Evolutionary conservation across 2,113 vertebrate species (phyloP).

Genomic region (Triplophysa tibetana): DNA sequence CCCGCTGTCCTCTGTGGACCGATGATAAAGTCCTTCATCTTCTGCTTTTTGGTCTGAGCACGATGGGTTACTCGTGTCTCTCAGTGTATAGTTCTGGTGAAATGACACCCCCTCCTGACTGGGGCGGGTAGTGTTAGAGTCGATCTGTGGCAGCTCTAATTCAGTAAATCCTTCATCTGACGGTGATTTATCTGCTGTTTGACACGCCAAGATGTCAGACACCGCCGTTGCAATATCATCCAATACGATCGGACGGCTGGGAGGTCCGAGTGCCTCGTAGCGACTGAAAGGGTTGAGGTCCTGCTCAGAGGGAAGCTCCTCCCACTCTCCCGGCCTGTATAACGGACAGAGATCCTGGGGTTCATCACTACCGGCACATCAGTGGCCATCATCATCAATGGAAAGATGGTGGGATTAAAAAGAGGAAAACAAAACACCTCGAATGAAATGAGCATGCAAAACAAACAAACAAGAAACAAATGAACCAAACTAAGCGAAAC

Average conservation of each 20-base stretch:
- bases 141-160: conserved; percentile 62
- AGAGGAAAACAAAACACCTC: conserved; percentile 45
- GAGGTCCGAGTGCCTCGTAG: conserved; percentile 83
- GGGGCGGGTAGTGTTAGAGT: conserved; percentile 12
- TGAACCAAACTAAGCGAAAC: conserved; percentile 9
- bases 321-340: conserved; percentile 99
- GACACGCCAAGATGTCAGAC: conserved; percentile 51
- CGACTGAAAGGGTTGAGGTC: conserved; percentile 97
- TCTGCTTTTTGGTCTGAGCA: conserved; percentile 53
- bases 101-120: conserved; percentile 48
- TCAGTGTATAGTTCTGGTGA: background rate
- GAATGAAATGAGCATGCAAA: conserved; percentile 28
- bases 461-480: conserved; percentile 27
- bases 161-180: conserved; percentile 80
- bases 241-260: conserved; percentile 77
- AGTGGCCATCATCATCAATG: conserved; percentile 68
- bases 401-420: conserved; percentile 41
- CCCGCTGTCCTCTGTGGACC: conserved; percentile 58
- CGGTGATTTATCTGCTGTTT: conserved; percentile 66
- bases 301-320: conserved; percentile 90
- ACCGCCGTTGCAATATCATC: conserved; percentile 61
- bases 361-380: conserved; percentile 88
- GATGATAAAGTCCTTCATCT: conserved; percentile 62
- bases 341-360: conserved; percentile 99
- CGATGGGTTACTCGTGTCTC: background rate